Evolutionary conservation across 2,797 vertebrate species (phyloP).

Genomic region (Streptopelia turtur): DNA sequence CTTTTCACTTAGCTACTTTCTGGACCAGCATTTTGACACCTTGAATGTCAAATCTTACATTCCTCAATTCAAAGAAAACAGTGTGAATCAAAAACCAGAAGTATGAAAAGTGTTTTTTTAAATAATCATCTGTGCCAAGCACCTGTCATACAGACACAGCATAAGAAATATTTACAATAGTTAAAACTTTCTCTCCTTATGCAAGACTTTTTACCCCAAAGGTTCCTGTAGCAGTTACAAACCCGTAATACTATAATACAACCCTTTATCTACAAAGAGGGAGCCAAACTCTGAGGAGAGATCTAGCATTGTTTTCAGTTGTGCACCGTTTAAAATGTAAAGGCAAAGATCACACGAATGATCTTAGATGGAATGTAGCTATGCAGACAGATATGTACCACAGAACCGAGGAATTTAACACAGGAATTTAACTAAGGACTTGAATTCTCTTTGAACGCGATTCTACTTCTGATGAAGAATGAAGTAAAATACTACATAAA

Average conservation of each 20-base stretch:
- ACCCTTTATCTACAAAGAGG: not conserved
- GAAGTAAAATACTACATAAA: not conserved
- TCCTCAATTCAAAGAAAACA: not conserved
- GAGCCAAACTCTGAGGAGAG: not conserved
- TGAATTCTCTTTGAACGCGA: not conserved
- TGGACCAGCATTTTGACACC: not conserved
- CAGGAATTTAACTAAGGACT: not conserved
- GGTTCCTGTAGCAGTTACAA: not conserved
- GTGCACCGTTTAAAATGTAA: not conserved
- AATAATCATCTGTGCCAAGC: not conserved
- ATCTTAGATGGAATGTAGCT: not conserved
- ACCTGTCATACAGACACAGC: not conserved
- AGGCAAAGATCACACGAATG: not conserved
- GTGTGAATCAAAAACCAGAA: not conserved
- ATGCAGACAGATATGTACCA: not conserved
- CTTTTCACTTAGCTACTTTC: not conserved
- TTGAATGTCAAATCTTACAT: not conserved
- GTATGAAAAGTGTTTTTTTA: not conserved
- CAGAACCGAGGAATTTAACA: not conserved
- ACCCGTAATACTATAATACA: not conserved
- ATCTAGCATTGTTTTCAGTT: not conserved
- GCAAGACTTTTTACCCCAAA: not conserved
- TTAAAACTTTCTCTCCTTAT: not conserved
- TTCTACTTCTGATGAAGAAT: not conserved
- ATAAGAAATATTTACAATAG: not conserved